Evolutionary conservation across 2,888 invertebrate species (phyloP).

Genomic region (Scaptomyza cyrtandrae): DNA sequence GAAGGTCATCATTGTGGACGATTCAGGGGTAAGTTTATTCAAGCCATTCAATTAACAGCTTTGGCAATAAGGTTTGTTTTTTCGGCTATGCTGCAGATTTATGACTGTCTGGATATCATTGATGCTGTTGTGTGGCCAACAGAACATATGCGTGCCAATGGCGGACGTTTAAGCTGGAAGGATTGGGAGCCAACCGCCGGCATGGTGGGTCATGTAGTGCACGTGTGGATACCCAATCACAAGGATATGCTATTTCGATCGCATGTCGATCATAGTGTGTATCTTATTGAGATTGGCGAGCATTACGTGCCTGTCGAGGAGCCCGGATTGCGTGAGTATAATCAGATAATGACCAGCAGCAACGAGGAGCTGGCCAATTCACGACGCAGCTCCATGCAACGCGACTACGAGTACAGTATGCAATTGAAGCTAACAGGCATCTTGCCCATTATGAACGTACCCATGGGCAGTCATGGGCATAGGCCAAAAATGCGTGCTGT

Average conservation of each 20-base stretch:
- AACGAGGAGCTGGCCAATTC: slow-evolving; percentile 71
- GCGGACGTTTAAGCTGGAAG: slow-evolving; percentile 95
- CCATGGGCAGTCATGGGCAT: slow-evolving; percentile 33
- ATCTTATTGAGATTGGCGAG: slow-evolving; percentile 96
- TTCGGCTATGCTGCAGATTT: slow-evolving; percentile 87
- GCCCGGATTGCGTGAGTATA: slow-evolving; percentile 89
- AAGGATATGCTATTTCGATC: slow-evolving; percentile 94
- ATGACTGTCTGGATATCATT: slow-evolving; percentile 96
- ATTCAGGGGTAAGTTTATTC: slow-evolving; percentile 78
- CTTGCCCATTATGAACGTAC: slow-evolving; percentile 67
- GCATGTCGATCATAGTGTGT: slow-evolving; percentile 95
- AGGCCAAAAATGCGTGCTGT: slow-evolving; percentile 76
- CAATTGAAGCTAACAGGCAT: slow-evolving; percentile 68
- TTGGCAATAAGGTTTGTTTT: neutral
- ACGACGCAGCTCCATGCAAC: slow-evolving; percentile 76
- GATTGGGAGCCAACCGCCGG: slow-evolving; percentile 95
- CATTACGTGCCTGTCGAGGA: slow-evolving; percentile 97
- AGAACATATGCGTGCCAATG: slow-evolving; percentile 93
- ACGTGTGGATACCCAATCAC: slow-evolving; percentile 97
- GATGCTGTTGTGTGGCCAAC: slow-evolving; percentile 97
- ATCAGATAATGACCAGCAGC: slow-evolving; percentile 78
- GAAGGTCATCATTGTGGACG: slow-evolving; percentile 84
- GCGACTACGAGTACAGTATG: slow-evolving; percentile 73
- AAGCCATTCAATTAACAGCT: neutral
- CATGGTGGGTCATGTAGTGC: slow-evolving; percentile 97